These are phyloP conservation scores for Acromyrmex heyeri DNA, from an alignment of 1,140 invertebrate genomes.

Conservation along the genomic window DNA sequence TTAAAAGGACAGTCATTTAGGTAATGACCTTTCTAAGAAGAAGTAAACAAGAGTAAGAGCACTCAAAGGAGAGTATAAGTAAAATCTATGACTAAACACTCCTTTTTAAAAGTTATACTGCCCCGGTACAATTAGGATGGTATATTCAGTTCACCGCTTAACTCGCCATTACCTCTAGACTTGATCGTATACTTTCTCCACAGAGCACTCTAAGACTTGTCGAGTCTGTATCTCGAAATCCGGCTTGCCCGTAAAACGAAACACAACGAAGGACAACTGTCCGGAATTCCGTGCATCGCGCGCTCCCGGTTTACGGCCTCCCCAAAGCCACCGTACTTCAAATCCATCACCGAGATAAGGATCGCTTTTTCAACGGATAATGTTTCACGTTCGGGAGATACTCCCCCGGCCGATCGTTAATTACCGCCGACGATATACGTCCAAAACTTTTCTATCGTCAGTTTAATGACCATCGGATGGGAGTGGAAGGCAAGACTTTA, in stretches of 20 bases:
- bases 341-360: conserved; percentile 77
- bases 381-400: conserved; percentile 74
- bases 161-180: conserved; percentile 12
- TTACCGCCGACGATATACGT: conserved; percentile 72
- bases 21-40: conserved; percentile 24
- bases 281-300: conserved; percentile 51
- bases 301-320: conserved; percentile 71
- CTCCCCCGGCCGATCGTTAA: conserved; percentile 68
- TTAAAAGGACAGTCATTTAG: conserved; percentile 21
- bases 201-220: conserved; percentile 26
- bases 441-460: conserved; percentile 74
- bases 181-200: neutral
- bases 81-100: conserved; percentile 1
- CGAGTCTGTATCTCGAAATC: conserved; percentile 35
- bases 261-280: conserved; percentile 51
- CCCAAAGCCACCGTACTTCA: conserved; percentile 54
- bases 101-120: conserved; percentile 15
- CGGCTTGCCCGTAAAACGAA: conserved; percentile 46
- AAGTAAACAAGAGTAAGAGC: neutral
- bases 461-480: conserved; percentile 71
- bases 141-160: conserved; percentile 33
- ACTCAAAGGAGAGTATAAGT: neutral
- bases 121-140: neutral
- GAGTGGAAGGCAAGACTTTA: conserved; percentile 64
- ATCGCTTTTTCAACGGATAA: conserved; percentile 76